phyloP scores from a whole-genome alignment of 2,888 invertebrate species.

The Apodemia mormo region DNA sequence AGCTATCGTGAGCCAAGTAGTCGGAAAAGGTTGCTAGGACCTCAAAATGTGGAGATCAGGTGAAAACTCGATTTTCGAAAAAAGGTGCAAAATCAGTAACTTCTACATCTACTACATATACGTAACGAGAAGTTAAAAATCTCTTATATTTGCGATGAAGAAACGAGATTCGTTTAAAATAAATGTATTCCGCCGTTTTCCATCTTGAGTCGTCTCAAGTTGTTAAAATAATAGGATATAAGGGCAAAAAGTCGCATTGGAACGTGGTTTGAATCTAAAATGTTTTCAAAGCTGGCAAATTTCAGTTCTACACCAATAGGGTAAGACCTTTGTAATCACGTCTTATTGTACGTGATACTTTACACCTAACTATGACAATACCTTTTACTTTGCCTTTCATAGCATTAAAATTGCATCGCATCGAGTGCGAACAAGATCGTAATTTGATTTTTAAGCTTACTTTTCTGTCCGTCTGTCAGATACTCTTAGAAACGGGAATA shows the following conservation, averaged over 20 bases:
- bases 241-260: background rate
- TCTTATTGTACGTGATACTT: background rate
- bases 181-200: background rate
- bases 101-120: too few species aligned
- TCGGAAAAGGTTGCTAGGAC: too few species aligned
- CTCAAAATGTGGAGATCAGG: too few species aligned
- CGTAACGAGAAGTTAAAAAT: too few species aligned
- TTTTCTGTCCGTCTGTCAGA: too few species aligned
- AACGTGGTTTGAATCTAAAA: background rate
- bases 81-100: too few species aligned
- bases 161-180: too few species aligned
- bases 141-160: too few species aligned
- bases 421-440: constrained; percentile 28
- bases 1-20: too few species aligned
- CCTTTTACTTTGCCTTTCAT: background rate
- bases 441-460: too few species aligned
- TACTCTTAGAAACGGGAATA: too few species aligned
- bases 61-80: too few species aligned
- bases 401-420: background rate
- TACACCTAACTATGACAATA: background rate
- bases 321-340: background rate
- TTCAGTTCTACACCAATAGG: background rate
- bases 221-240: background rate
- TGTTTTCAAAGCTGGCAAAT: background rate
- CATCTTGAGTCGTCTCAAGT: background rate